phyloP scores from a whole-genome alignment of 2,888 invertebrate genomes.

The Plebejus argus region DNA sequence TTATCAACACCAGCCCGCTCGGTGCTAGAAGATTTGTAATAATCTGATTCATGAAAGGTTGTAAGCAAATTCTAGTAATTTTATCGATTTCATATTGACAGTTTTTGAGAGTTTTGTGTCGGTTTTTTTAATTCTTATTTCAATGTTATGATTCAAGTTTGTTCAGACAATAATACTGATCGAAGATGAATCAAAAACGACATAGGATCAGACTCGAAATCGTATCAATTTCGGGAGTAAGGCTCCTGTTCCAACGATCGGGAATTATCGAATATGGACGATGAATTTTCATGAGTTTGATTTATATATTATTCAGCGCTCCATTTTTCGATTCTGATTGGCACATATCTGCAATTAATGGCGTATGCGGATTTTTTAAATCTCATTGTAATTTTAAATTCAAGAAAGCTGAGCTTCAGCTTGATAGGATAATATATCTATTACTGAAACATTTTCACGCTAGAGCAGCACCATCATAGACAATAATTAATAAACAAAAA shows the following conservation, averaged over 20 bases:
- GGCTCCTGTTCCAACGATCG: background rate
- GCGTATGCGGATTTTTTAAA: background rate
- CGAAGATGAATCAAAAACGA: background rate
- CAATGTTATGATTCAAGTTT: background rate
- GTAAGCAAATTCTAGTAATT: background rate
- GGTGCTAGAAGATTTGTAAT: too few relatives aligned
- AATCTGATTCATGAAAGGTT: too few relatives aligned
- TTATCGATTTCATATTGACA: too few relatives aligned
- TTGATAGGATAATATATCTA: too few relatives aligned
- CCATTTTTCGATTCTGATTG: slow-evolving; percentile 18
- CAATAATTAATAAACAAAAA: too few relatives aligned
- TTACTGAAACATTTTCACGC: background rate
- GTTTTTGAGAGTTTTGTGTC: too few relatives aligned
- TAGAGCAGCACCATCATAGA: background rate
- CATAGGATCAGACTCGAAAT: background rate
- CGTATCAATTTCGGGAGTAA: background rate
- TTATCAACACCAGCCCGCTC: too few relatives aligned
- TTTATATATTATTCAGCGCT: slow-evolving; percentile 18
- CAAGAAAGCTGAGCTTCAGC: background rate
- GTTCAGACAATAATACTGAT: background rate
- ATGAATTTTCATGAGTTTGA: slow-evolving; percentile 14
- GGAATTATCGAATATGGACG: slow-evolving; percentile 9
- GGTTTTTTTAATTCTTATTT: background rate
- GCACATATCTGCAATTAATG: slow-evolving; percentile 11
- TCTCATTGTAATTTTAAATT: background rate